These are phyloP conservation scores for Pomacea maculata DNA, from an alignment of 1,140 invertebrate species.

Conservation along the genomic window DNA sequence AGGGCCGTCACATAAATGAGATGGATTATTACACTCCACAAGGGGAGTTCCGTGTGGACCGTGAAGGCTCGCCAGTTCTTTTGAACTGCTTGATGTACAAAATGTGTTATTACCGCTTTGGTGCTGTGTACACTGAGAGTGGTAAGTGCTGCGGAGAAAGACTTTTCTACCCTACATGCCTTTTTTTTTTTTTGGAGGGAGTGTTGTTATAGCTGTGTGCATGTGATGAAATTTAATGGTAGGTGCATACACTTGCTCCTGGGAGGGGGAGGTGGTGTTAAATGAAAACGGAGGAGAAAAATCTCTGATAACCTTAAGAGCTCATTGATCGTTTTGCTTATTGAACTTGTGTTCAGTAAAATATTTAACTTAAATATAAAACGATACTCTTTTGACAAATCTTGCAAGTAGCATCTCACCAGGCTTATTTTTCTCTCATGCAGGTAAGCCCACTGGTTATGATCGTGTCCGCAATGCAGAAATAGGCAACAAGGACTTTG, in stretches of 20 bases:
- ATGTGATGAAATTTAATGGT: neutral
- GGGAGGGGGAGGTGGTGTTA: no score
- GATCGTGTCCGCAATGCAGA: conserved; percentile 94
- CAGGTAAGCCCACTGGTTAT: conserved; percentile 85
- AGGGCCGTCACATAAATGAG: conserved; percentile 94
- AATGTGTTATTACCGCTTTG: conserved; percentile 97
- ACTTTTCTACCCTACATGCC: neutral
- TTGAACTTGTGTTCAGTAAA: no score
- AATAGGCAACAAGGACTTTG: conserved; percentile 97
- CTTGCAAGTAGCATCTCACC: no score
- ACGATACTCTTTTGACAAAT: no score
- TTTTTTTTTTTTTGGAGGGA: conserved; percentile 9
- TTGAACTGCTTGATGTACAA: conserved; percentile 99
- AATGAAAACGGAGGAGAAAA: no score
- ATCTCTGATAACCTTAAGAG: no score
- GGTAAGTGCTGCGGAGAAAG: conserved; percentile 69
- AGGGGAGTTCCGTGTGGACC: conserved; percentile 94
- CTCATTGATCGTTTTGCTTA: no score
- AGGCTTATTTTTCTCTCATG: conserved; percentile 12
- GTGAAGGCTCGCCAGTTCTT: conserved; percentile 91
- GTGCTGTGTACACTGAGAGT: conserved; percentile 95
- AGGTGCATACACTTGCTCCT: no score
- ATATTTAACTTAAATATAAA: no score
- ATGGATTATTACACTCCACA: conserved; percentile 94
- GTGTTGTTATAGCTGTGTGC: neutral